Conservation (phyloP, 2,888 invertebrate genomes). For the Poecilus cupreus region DNA sequence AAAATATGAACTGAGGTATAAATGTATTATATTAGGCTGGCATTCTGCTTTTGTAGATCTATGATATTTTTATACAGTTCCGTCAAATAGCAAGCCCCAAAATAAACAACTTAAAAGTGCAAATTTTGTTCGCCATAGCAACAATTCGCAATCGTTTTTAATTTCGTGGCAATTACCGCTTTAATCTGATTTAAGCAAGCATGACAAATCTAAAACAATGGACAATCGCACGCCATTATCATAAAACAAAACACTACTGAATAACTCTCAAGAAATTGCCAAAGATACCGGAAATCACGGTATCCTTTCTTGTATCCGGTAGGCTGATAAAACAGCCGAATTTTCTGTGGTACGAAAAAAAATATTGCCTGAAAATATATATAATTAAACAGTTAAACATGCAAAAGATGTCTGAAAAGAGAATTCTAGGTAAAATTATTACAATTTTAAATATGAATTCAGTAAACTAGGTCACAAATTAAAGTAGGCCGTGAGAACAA, state of each 20-base stretch:
- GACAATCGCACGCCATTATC: background rate
- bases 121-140: too few relatives aligned
- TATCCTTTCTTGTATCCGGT: background rate
- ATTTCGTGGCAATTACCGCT: background rate
- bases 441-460: constrained; percentile 14
- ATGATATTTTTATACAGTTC: too few relatives aligned
- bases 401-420: background rate
- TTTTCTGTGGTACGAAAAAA: background rate
- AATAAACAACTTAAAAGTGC: too few relatives aligned
- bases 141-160: too few relatives aligned
- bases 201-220: constrained; percentile 5
- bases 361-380: background rate
- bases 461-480: background rate
- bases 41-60: too few relatives aligned
- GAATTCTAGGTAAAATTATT: background rate
- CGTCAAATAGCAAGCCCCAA: too few relatives aligned
- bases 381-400: background rate
- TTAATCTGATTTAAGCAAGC: background rate
- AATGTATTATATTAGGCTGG: too few relatives aligned
- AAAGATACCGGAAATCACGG: background rate
- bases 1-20: too few relatives aligned
- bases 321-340: background rate
- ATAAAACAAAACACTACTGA: background rate
- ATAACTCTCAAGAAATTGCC: background rate
- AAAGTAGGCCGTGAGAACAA: constrained; percentile 25